Evolutionary conservation across 2,113 vertebrate species (phyloP).

Genomic region (Xiphias gladius): DNA sequence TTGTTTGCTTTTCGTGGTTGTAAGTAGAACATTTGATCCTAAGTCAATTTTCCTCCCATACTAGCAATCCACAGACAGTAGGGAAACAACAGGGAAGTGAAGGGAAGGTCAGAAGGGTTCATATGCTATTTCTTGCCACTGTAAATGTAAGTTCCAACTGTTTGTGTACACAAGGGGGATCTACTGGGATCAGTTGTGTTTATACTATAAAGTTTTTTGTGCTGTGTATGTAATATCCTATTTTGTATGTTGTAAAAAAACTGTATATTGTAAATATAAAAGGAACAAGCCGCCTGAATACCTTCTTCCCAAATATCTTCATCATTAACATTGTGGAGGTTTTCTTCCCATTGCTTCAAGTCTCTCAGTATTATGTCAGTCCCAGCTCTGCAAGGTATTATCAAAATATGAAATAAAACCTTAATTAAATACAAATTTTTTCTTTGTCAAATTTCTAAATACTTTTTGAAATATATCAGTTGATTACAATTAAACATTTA

Average conservation of each 20-base stretch:
- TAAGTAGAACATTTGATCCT: no score
- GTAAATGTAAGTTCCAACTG: no score
- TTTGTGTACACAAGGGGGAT: background rate
- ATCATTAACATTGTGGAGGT: background rate
- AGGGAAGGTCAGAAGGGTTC: no score
- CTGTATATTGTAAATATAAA: background rate
- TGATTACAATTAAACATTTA: no score
- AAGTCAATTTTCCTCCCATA: no score
- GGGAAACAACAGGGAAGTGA: no score
- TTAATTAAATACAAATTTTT: background rate
- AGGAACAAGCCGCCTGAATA: background rate
- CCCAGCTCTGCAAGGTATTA: background rate
- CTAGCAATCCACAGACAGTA: no score
- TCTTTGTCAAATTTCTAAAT: background rate
- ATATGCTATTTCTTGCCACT: no score
- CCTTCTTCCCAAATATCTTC: background rate
- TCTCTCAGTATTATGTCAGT: no score
- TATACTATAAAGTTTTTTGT: background rate
- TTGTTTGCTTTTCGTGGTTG: no score
- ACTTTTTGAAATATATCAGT: no score
- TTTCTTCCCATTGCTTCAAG: background rate
- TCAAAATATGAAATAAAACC: background rate
- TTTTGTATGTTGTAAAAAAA: background rate
- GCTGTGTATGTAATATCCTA: background rate
- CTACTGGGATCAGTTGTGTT: background rate